phyloP scores from a whole-genome alignment of 2,797 vertebrate species.

The Gobio occitaniae region DNA sequence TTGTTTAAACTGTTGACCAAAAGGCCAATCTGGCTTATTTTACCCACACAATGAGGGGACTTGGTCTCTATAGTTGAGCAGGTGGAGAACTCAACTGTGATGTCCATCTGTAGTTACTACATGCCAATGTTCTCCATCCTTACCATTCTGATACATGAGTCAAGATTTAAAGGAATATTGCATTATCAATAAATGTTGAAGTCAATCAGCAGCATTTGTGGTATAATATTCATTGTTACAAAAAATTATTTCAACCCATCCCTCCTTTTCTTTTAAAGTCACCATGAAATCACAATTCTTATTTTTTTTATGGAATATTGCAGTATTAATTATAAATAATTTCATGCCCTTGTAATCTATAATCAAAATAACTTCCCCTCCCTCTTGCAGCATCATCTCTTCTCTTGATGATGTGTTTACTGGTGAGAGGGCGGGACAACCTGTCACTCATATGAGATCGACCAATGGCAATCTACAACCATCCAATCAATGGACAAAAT shows the following conservation, averaged over 20 bases:
- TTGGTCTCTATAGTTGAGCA: conserved; percentile 15
- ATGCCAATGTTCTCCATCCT: conserved; percentile 22
- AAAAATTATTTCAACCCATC: neutral
- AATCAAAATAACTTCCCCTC: no score
- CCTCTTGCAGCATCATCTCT: no score
- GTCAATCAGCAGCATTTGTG: neutral
- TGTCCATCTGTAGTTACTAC: conserved; percentile 23
- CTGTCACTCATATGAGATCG: neutral
- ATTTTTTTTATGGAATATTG: neutral
- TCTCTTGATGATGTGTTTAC: neutral
- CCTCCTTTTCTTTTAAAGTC: neutral
- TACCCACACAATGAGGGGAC: neutral
- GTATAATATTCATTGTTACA: neutral
- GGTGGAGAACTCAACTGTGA: conserved; percentile 27
- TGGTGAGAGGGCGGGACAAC: neutral
- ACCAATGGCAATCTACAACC: neutral
- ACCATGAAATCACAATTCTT: neutral
- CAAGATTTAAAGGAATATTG: neutral
- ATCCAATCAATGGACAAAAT: neutral
- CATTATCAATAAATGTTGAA: neutral
- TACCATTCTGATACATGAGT: neutral
- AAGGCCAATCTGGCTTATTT: neutral
- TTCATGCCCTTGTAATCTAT: neutral
- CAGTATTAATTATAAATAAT: neutral
- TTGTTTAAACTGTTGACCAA: neutral